Conservation (phyloP, 1,140 invertebrate genomes). For the Conus betulinus region DNA sequence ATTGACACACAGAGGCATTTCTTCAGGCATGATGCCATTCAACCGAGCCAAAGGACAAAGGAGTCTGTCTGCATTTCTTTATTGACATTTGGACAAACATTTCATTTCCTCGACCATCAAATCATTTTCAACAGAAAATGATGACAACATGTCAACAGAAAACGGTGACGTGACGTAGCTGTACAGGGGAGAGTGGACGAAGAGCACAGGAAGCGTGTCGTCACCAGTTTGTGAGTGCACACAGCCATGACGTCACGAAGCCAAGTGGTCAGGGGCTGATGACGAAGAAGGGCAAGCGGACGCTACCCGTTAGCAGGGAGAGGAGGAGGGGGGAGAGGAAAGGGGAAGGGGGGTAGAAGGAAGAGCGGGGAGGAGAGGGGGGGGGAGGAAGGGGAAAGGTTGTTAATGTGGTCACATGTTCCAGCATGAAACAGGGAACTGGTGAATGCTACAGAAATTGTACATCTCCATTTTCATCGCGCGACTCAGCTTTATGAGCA, state of each 20-base stretch:
- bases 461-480: no score
- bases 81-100: no score
- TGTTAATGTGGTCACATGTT: no score
- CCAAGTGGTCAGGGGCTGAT: slow-evolving; percentile 8
- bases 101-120: no score
- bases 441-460: no score
- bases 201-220: slow-evolving; percentile 40
- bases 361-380: neutral
- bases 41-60: no score
- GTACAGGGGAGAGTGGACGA: slow-evolving; percentile 45
- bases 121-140: slow-evolving; percentile 9
- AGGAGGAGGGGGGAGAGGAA: no score
- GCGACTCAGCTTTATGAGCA: no score
- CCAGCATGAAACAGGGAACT: no score
- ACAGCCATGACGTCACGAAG: slow-evolving; percentile 44
- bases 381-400: neutral
- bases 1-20: neutral
- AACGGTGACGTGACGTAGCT: slow-evolving; percentile 49
- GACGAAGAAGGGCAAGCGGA: neutral
- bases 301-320: neutral
- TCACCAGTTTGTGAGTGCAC: slow-evolving; percentile 48
- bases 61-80: no score
- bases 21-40: neutral
- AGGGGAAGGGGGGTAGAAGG: neutral
- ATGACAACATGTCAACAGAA: slow-evolving; percentile 2